Conservation (phyloP, 2,888 invertebrate genomes). For the Polymixis lichenea region DNA sequence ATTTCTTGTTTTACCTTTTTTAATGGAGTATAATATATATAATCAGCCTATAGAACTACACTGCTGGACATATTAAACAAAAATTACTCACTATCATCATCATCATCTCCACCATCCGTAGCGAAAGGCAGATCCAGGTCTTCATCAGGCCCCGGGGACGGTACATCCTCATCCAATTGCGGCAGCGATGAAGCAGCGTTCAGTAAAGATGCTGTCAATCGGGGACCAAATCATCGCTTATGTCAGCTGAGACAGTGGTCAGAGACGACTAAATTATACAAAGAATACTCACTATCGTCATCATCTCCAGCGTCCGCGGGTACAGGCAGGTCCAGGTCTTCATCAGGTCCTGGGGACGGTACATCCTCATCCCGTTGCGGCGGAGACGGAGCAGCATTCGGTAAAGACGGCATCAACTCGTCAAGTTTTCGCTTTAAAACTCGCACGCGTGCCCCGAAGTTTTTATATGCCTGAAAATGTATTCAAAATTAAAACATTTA, state of each 20-base stretch:
- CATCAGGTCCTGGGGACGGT: slow-evolving; percentile 94
- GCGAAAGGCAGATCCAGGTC: slow-evolving; percentile 94
- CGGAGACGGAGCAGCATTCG: slow-evolving; percentile 88
- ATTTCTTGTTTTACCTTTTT: neutral
- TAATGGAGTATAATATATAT: too few species aligned
- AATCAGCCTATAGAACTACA: too few species aligned
- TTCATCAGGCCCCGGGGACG: slow-evolving; percentile 94
- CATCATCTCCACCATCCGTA: slow-evolving; percentile 69
- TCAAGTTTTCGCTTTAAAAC: slow-evolving; percentile 96
- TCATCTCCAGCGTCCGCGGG: slow-evolving; percentile 79
- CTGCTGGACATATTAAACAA: neutral
- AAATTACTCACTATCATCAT: slow-evolving; percentile 75
- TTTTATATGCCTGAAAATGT: slow-evolving; percentile 95
- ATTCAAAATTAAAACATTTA: neutral
- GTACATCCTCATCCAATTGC: slow-evolving; percentile 92
- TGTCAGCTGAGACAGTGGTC: neutral
- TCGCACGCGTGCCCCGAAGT: slow-evolving; percentile 97
- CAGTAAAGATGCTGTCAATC: slow-evolving; percentile 92
- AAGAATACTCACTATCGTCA: slow-evolving; percentile 75
- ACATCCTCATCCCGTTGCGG: slow-evolving; percentile 92
- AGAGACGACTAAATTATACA: neutral
- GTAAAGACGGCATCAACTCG: slow-evolving; percentile 93
- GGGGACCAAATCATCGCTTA: neutral
- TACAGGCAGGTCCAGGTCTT: slow-evolving; percentile 94
- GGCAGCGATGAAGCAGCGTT: slow-evolving; percentile 89